phyloP scores from a whole-genome alignment of 2,888 invertebrate species.

The Microctonus brassicae region DNA sequence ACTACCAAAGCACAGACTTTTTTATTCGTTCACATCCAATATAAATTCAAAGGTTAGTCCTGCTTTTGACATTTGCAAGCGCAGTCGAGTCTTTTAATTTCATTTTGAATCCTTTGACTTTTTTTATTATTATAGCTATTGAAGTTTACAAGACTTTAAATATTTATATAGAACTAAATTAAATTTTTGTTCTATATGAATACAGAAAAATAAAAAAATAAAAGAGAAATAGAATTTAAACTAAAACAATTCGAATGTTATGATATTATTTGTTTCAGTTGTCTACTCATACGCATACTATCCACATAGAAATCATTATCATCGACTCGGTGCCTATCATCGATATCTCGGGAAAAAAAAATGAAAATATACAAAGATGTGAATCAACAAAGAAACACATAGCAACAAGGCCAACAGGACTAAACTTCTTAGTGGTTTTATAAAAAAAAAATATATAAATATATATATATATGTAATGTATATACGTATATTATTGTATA shows the following conservation, averaged over 20 bases:
- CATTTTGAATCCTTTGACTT: neutral
- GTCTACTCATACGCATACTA: slow-evolving; percentile 52
- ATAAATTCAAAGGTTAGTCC: neutral
- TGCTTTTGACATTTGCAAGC: neutral
- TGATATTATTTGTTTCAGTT: slow-evolving; percentile 55
- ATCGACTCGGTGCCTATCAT: slow-evolving; percentile 10
- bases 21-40: slow-evolving; percentile 4
- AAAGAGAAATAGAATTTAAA: neutral
- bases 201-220: neutral
- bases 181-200: neutral
- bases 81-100: neutral
- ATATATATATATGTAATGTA: too few species aligned
- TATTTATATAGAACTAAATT: too few species aligned
- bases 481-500: too few species aligned
- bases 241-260: neutral
- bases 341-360: slow-evolving; percentile 17
- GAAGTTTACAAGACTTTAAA: too few species aligned
- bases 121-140: neutral
- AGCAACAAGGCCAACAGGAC: neutral
- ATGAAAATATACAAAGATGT: neutral
- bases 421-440: neutral
- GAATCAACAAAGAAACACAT: neutral
- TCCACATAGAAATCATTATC: slow-evolving; percentile 24
- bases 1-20: slow-evolving; percentile 19
- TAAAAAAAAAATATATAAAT: neutral